These are phyloP conservation scores for Adineta ricciae DNA, from an alignment of 2,888 invertebrate species.

Conservation along the genomic window DNA sequence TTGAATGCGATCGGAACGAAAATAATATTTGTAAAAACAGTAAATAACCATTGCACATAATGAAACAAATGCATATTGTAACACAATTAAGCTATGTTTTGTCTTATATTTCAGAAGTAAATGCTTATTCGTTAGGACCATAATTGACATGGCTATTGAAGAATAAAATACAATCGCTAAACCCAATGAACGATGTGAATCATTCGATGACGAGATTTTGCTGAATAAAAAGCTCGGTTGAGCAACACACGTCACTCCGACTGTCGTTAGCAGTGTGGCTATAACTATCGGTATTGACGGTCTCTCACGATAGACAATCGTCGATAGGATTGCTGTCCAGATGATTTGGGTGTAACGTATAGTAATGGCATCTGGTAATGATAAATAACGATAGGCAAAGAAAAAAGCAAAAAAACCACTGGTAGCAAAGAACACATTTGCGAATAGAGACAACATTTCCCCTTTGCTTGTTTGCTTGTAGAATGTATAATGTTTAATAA, in stretches of 20 bases:
- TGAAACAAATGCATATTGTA: neutral
- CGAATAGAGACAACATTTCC: neutral
- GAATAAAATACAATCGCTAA: neutral
- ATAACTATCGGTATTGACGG: neutral
- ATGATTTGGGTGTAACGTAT: neutral
- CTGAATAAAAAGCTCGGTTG: neutral
- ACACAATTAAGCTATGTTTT: neutral
- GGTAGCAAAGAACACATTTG: neutral
- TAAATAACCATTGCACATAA: neutral
- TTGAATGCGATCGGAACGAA: neutral
- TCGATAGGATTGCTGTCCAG: neutral
- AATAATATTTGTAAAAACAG: neutral
- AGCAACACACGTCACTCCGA: neutral
- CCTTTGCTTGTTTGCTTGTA: neutral
- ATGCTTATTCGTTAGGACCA: neutral
- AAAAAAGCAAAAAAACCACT: neutral
- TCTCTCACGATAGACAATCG: neutral
- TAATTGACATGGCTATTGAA: neutral
- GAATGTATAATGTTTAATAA: neutral
- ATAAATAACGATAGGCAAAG: neutral
- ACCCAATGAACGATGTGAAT: neutral
- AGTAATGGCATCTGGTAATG: slow-evolving; percentile 3
- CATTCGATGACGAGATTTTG: neutral
- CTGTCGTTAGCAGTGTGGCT: neutral
- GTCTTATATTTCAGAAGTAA: neutral